Base-by-base conservation (phyloP, 2,113 vertebrate genomes). In the Callipepla californica region DNA sequence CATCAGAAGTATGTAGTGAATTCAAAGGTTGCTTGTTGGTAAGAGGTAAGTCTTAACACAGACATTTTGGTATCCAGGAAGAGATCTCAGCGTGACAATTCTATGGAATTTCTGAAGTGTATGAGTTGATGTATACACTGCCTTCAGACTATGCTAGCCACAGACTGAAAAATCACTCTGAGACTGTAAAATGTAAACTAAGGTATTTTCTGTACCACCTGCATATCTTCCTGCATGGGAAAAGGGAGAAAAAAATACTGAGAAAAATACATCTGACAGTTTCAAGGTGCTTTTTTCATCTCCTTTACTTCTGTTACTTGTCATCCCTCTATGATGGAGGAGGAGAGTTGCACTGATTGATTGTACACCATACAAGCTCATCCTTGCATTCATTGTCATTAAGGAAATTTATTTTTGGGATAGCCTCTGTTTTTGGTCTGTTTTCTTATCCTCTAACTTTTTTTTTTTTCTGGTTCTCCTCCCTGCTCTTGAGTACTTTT, bases 91-190 rank as follows among this genome's bases (percentile, higher is more conserved):
- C 21, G 42, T 66, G 51, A 48, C 45, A 85, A 13, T 55, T 48
- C 89, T 91, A 22, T 94, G 53, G 92, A 93, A 92, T 80, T 84
- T 96, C 73, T 85, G 69, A 90, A 82, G 42, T 7, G 34, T 65
- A 20, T 38, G 34, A 36, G 36, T 80, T 11, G 17, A 50, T 34
- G 40, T 30, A 55, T 80, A 74, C 26, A 34, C 42, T 51, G 42
- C 45, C 59, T 68, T 92, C 44, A 90, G 62, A 72, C 38, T 34
- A 62, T 42, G 19, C 4, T 63, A 86, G 9, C 14, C 42, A 34
- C 30, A 34, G 19, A 30, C 42, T 87, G 47, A 57, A 91, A 80
- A 83, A 63, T 19, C 13, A 34, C 25, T 88, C 79, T 30, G 32
- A 6, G 2, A 58, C 18, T 65, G 14, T 26, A 14, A 32, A 80